Evolutionary conservation across 2,888 invertebrate genomes (phyloP), one percentile per base, ranked within the genome.

Genomic region (Hemaris fuciformis): DNA sequence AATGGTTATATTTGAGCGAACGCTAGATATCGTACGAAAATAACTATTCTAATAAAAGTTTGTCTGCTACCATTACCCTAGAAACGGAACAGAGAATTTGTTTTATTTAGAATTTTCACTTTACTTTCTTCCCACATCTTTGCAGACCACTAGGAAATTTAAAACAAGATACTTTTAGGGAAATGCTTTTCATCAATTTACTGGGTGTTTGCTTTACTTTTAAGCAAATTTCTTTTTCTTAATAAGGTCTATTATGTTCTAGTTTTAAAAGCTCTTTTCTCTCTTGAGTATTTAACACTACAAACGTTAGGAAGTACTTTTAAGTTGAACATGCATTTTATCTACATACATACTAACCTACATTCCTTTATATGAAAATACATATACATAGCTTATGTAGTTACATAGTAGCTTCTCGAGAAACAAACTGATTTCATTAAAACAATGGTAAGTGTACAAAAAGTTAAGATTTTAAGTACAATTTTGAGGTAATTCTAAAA

Each of bases 31-130:
- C 10, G 18, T 53, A 18, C 31, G 10, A 31, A 53, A 31, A 53
- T 53, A 18, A 53, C 31, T 53, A 31, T 53, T 53, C 31, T 53
- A 27, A 18, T 53, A 31, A 53, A 53, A 53, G 15, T 53, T 53
- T 53, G 18, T 31, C 31, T 53, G 27, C 53, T 10, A 31, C 53
- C 18, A 53, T 53, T 31, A 31, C 53, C 31, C 53, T 53, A 53
- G 31, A 53, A 53, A 53, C 18, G 18, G 31, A 18, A 53, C 31
- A 10, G 27, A 10, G 18, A 53, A 31, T 31, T 53, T 53, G 53
- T 53, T 31, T 53, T 53, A 53, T 53, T 31, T 53, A 53, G 31
- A 53, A 31, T 53, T 41, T 53, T 53, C 27, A 53, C 31, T 53
- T 53, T 31, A 10, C 27, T 31, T 27, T 53, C 27, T 31, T 53